Evolutionary conservation across 1,140 invertebrate species (phyloP).

Genomic region (Sitobion miscanthi): DNA sequence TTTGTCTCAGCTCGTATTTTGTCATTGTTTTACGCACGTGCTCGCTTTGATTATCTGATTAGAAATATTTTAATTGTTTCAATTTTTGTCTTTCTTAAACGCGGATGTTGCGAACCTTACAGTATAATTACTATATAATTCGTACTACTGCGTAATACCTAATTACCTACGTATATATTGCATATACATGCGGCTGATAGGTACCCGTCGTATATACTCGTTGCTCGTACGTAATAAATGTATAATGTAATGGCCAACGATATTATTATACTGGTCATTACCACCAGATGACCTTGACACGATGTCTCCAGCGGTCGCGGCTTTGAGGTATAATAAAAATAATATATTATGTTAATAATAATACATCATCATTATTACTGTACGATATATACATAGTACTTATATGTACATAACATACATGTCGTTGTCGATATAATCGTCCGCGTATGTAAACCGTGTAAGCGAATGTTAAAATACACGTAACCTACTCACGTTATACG

Average conservation of each 20-base stretch:
- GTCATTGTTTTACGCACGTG: background rate
- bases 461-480: background rate
- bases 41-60: background rate
- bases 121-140: background rate
- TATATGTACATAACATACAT: background rate
- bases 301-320: background rate
- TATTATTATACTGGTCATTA: conserved; percentile 25
- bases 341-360: background rate
- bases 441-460: background rate
- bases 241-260: background rate
- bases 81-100: background rate
- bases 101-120: background rate
- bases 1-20: background rate
- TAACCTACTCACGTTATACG: background rate
- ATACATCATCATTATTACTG: too few relatives aligned
- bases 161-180: background rate
- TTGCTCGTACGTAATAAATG: background rate
- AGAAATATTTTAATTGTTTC: background rate
- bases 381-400: background rate
- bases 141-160: background rate
- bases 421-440: background rate
- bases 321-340: background rate
- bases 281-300: conserved; percentile 28
- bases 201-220: background rate
- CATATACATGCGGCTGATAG: background rate